phyloP scores from a whole-genome alignment of 2,888 invertebrate genomes.

The Lasioglossum villosulum region DNA sequence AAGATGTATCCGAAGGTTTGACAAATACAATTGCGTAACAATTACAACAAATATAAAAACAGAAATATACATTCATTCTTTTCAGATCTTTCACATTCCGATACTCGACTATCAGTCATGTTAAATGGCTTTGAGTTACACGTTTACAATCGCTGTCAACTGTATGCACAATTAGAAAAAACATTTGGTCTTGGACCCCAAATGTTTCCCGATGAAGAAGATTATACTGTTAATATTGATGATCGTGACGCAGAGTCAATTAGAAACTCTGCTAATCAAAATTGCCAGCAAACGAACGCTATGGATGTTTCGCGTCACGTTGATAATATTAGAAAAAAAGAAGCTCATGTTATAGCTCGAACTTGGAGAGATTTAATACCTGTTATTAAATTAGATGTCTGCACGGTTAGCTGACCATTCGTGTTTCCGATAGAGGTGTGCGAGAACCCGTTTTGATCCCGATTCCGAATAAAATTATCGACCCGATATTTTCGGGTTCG shows the following conservation, averaged over 20 bases:
- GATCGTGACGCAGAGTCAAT: slow-evolving; percentile 78
- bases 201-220: slow-evolving; percentile 89
- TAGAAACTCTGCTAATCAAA: slow-evolving; percentile 77
- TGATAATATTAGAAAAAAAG: slow-evolving; percentile 86
- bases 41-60: not conserved
- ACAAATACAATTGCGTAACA: not conserved
- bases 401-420: slow-evolving; percentile 87
- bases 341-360: slow-evolving; percentile 92
- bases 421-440: not conserved
- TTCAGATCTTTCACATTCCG: slow-evolving; percentile 97
- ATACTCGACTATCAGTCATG: slow-evolving; percentile 95
- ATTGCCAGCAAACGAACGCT: slow-evolving; percentile 79
- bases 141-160: slow-evolving; percentile 95
- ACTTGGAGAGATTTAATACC: slow-evolving; percentile 98
- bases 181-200: slow-evolving; percentile 93
- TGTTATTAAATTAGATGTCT: slow-evolving; percentile 97
- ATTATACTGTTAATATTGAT: slow-evolving; percentile 77
- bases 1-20: slow-evolving; percentile 96
- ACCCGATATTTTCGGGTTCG: not conserved
- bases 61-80: slow-evolving; percentile 55
- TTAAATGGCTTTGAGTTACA: slow-evolving; percentile 98
- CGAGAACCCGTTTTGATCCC: too few relatives aligned
- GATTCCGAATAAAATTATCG: not conserved
- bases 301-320: slow-evolving; percentile 82
- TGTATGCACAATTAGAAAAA: slow-evolving; percentile 95